phyloP scores from a whole-genome alignment of 2,888 invertebrate genomes.

The Magallana nippona region DNA sequence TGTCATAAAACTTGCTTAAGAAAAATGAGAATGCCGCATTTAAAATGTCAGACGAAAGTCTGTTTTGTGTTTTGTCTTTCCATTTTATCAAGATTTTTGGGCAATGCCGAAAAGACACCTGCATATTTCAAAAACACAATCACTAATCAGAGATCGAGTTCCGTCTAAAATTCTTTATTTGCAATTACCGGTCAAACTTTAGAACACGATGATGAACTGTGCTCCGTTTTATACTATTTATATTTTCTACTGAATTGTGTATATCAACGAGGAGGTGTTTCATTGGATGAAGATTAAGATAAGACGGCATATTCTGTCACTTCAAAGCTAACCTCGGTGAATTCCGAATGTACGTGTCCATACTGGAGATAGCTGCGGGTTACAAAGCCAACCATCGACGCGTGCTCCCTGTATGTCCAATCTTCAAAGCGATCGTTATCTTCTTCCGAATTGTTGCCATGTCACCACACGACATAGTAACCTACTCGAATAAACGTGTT shows the following conservation, averaged over 20 bases:
- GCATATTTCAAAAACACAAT: neutral
- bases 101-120: neutral
- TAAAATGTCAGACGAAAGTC: neutral
- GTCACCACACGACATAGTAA: slow-evolving; percentile 5
- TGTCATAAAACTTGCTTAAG: slow-evolving; percentile 9
- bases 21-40: neutral
- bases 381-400: neutral
- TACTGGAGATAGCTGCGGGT: neutral
- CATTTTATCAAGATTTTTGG: neutral
- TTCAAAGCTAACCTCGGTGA: neutral
- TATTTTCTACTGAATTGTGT: neutral
- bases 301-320: neutral
- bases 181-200: neutral
- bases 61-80: neutral
- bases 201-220: neutral
- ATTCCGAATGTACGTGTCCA: neutral
- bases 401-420: neutral
- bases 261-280: neutral
- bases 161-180: neutral
- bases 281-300: neutral
- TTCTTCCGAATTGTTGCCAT: neutral
- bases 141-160: neutral
- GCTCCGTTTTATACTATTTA: neutral
- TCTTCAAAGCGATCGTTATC: slow-evolving; percentile 26
- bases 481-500: neutral